phyloP scores from a whole-genome alignment of 2,113 vertebrate genomes.

The Triplophysa rosa region DNA sequence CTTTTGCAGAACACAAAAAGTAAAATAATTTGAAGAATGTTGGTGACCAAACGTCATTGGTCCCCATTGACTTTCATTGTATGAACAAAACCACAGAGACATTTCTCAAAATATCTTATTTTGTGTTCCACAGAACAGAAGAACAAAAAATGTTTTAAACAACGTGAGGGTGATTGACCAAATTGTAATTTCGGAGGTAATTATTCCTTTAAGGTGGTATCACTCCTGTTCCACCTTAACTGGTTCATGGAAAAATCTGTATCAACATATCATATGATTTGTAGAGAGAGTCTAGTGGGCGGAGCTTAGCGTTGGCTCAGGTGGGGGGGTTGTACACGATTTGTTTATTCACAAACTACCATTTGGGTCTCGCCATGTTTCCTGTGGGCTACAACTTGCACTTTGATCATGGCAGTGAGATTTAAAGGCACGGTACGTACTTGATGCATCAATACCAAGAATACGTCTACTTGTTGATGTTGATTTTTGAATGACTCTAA shows the following conservation, averaged over 20 bases:
- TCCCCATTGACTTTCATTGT: no score
- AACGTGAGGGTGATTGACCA: no score
- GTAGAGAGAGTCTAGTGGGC: conserved; percentile 63
- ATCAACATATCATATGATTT: conserved; percentile 52
- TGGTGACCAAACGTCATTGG: no score
- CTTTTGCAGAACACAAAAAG: no score
- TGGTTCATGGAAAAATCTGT: conserved; percentile 45
- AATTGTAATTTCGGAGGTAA: not conserved
- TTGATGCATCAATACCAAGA: not conserved
- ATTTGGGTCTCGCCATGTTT: conserved; percentile 42
- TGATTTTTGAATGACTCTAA: not conserved
- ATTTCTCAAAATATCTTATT: no score
- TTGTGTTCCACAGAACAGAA: no score
- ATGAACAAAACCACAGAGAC: no score
- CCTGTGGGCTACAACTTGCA: conserved; percentile 41
- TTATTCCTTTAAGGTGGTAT: conserved; percentile 17
- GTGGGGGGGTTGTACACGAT: conserved; percentile 65
- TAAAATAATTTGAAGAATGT: no score
- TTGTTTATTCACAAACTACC: conserved; percentile 52
- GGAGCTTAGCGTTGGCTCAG: conserved; percentile 63
- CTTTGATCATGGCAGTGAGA: conserved; percentile 73
- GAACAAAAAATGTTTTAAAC: no score
- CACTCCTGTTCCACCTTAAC: conserved; percentile 59
- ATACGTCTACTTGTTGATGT: not conserved
- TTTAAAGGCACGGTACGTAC: conserved; percentile 73